phyloP scores from a whole-genome alignment of 2,113 vertebrate genomes.

The Pampusana beccarii region DNA sequence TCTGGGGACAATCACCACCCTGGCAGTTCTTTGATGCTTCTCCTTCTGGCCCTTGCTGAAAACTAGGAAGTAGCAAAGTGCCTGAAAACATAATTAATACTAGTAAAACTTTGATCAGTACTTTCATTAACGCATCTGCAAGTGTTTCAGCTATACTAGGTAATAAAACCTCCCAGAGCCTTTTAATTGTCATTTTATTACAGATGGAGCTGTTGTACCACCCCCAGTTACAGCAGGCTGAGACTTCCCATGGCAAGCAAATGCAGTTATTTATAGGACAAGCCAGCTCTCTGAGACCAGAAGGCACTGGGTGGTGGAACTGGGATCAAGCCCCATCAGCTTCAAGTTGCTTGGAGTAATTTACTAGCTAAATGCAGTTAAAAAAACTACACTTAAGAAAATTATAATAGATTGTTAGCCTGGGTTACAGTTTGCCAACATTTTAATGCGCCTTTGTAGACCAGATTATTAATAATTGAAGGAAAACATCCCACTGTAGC shows the following conservation, averaged over 20 bases:
- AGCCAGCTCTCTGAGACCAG: neutral
- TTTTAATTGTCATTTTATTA: neutral
- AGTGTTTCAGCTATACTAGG: neutral
- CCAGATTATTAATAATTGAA: neutral
- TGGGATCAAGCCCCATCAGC: neutral
- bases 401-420: neutral
- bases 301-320: neutral
- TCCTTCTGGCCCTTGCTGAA: conserved; percentile 18
- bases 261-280: neutral
- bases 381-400: neutral
- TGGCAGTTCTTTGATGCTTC: neutral
- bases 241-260: neutral
- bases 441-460: neutral
- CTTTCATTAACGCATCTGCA: neutral
- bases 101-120: neutral
- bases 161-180: neutral
- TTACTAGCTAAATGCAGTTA: neutral
- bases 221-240: neutral
- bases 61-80: conserved; percentile 6
- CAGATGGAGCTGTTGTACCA: neutral
- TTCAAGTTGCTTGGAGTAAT: neutral
- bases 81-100: conserved; percentile 23
- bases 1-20: neutral
- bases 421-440: neutral
- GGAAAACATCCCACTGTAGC: neutral